Evolutionary conservation across 53 echinoderm and acorn worm genomes (phyloP), one percentile per base, ranked within the genome.

Genomic region (Apostichopus leukothele): DNA sequence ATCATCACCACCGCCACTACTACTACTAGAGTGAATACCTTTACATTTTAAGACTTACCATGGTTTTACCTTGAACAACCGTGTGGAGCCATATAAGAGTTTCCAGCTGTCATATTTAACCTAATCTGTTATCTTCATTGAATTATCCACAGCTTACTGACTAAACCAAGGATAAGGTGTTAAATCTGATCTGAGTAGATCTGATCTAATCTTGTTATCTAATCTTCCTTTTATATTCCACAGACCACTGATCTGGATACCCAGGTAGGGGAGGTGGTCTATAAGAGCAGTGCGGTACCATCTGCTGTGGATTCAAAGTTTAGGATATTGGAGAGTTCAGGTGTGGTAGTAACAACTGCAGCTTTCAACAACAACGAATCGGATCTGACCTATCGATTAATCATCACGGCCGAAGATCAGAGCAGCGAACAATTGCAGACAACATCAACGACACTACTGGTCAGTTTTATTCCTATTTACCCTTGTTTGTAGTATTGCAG

Each of bases 71-170:
- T 86, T 94, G 89, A 10, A 92, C 76, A 73, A 97, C 89, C 7
- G 97, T 92, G 52, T 95, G 87, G 21, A 97, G 90, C 98, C 98
- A 97, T 4, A 79, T 80, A 25, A 25, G 25, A 25, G 0, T 25
- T 25, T 25, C 1, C 25, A 25, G 1, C 39, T 3, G 39, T 39
- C 39, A 39, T 39, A 3, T 2, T 39, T 39, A 39, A 39, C 39
- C 39, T 39, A 39, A 39, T 39, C 39, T 39, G 39, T 39, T 39
- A 39, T 39, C 39, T 39, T 39, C 39, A 39, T 39, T 39, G 39
- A 39, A 39, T 39, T 39, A 39, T 39, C 39, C 2, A 39, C 39
- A 39, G 39, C 2, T 39, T 0, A 39, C 39, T 39, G 39, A 39
- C 3, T 39, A 3, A 39, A 39, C 39, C 39, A 39, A 39, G 39